Conservation (phyloP, 2,888 invertebrate genomes). For the Himalopsyche tibetana region DNA sequence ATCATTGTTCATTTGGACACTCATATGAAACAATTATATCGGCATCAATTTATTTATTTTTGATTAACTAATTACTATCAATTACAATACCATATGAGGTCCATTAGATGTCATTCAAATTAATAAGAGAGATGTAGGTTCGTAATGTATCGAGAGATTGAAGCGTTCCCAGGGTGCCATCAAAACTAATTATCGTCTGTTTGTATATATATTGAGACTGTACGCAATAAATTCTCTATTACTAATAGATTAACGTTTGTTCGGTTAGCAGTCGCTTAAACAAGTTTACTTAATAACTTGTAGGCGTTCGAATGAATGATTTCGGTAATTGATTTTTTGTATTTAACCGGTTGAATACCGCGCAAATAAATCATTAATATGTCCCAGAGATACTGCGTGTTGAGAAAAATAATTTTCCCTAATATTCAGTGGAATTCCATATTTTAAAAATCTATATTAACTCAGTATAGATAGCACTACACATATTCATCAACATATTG, state of each 20-base stretch:
- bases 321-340: not conserved
- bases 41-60: not conserved
- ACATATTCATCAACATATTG: too few relatives aligned
- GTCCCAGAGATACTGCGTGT: too few relatives aligned
- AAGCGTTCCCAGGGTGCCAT: constrained; percentile 65
- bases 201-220: constrained; percentile 13
- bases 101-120: constrained; percentile 18
- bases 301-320: constrained; percentile 12
- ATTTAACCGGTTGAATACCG: too few relatives aligned
- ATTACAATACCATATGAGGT: constrained; percentile 38
- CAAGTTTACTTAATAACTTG: constrained; percentile 53
- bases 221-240: constrained; percentile 39
- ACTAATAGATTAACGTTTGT: constrained; percentile 61
- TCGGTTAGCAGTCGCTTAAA: constrained; percentile 59
- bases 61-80: constrained; percentile 18
- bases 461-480: too few relatives aligned
- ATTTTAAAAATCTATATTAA: too few relatives aligned
- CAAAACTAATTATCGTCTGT: constrained; percentile 61
- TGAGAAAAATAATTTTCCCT: too few relatives aligned
- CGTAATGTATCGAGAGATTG: not conserved
- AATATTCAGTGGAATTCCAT: too few relatives aligned
- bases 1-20: too few relatives aligned
- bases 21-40: too few relatives aligned
- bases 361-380: too few relatives aligned
- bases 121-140: constrained; percentile 4